Conservation (phyloP, 2,888 invertebrate species). For the Scrobipalpa atriplicella region DNA sequence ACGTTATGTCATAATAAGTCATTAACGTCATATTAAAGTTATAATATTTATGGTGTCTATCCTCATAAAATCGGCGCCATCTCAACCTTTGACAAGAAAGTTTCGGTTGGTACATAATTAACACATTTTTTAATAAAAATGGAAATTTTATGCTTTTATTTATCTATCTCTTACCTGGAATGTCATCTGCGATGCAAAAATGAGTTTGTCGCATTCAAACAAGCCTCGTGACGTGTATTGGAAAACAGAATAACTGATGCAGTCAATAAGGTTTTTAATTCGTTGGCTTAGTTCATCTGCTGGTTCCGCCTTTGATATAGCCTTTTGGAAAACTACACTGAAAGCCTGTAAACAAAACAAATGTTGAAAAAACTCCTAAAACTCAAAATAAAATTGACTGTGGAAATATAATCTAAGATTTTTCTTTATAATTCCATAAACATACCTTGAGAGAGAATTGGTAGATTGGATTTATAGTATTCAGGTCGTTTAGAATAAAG, state of each 20-base stretch:
- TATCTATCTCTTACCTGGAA: slow-evolving; percentile 86
- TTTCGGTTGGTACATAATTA: too few species aligned
- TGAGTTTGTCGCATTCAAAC: slow-evolving; percentile 98
- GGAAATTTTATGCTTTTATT: neutral
- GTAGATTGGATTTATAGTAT: slow-evolving; percentile 98
- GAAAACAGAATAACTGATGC: slow-evolving; percentile 96
- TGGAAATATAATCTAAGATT: too few species aligned
- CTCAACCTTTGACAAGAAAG: slow-evolving; percentile 7
- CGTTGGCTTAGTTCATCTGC: slow-evolving; percentile 90
- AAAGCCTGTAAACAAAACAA: slow-evolving; percentile 87
- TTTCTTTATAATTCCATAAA: neutral
- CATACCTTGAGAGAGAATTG: slow-evolving; percentile 96
- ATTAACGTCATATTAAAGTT: too few species aligned
- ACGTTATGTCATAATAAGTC: too few species aligned
- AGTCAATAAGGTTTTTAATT: slow-evolving; percentile 95
- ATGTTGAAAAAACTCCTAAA: too few species aligned
- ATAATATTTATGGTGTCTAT: too few species aligned
- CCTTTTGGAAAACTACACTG: slow-evolving; percentile 98
- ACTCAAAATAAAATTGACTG: too few species aligned
- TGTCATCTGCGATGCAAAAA: slow-evolving; percentile 98
- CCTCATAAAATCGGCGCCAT: neutral
- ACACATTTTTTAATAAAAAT: neutral
- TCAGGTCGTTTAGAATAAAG: slow-evolving; percentile 97
- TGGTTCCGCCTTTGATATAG: slow-evolving; percentile 93
- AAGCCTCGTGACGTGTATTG: slow-evolving; percentile 97